Evolutionary conservation across 1,140 invertebrate species (phyloP).

Genomic region (Solenopsis fugax): DNA sequence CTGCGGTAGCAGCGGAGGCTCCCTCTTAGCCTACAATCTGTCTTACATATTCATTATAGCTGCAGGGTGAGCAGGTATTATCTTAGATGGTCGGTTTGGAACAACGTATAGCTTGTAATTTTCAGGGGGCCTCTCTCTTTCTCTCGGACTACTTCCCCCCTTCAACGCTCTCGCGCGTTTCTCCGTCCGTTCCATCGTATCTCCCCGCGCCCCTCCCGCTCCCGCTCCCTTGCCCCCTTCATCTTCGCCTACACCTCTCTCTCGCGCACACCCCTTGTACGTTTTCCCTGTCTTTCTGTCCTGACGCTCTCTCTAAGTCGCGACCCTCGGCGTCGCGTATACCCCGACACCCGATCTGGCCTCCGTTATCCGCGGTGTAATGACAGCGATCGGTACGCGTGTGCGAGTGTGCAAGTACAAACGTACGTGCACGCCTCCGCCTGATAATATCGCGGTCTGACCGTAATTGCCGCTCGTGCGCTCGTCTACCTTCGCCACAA

Average conservation of each 20-base stretch:
- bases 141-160: conserved; percentile 62
- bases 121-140: conserved; percentile 81
- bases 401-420: conserved; percentile 52
- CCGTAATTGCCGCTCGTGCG: conserved; percentile 67
- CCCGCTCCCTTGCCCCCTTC: no score
- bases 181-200: conserved; percentile 47
- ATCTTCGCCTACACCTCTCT: conserved; percentile 45
- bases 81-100: conserved; percentile 86
- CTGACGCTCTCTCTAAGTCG: conserved; percentile 34
- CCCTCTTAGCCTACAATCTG: conserved; percentile 87
- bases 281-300: conserved; percentile 48
- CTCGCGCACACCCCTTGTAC: conserved; percentile 10
- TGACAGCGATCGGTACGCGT: conserved; percentile 69
- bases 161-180: neutral
- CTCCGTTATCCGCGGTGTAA: conserved; percentile 65
- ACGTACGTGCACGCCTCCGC: conserved; percentile 66
- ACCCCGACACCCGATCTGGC: conserved; percentile 40
- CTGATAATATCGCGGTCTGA: conserved; percentile 74
- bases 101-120: conserved; percentile 87
- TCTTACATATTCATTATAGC: conserved; percentile 88
- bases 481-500: conserved; percentile 55
- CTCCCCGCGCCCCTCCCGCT: no score
- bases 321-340: conserved; percentile 23
- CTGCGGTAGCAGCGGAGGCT: conserved; percentile 85
- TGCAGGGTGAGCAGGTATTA: conserved; percentile 86